Evolutionary conservation across 2,113 vertebrate genomes (phyloP).

Genomic region (Mystacornis crossleyi): DNA sequence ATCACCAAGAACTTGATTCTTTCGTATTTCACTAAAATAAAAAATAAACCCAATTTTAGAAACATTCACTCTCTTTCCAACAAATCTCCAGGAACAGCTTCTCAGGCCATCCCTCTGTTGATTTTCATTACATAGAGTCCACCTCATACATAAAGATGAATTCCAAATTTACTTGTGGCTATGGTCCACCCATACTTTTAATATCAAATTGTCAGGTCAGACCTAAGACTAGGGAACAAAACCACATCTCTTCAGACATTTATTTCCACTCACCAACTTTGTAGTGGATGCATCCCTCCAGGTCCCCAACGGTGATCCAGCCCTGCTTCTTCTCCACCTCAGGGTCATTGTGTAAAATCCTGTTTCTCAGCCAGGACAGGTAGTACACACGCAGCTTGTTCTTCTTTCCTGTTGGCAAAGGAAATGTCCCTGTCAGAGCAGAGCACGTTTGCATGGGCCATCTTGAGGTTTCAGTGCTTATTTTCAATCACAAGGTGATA

Average conservation of each 20-base stretch:
- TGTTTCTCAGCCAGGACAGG: conserved; percentile 97
- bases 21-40: conserved; percentile 93
- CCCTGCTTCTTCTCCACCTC: conserved; percentile 99
- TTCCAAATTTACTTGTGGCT: background rate
- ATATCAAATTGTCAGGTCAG: background rate
- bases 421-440: background rate
- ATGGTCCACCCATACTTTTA: background rate
- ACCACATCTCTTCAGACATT: background rate
- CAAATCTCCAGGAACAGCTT: background rate
- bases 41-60: conserved; percentile 31
- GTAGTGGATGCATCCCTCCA: conserved; percentile 98
- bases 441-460: fast-evolving
- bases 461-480: background rate
- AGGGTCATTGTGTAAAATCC: conserved; percentile 98
- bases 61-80: background rate
- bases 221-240: background rate
- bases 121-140: background rate
- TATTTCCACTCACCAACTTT: conserved; percentile 90
- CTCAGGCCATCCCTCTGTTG: background rate
- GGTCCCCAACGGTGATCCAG: conserved; percentile 95
- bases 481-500: background rate
- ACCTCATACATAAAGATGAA: background rate
- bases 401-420: conserved; percentile 85
- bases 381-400: conserved; percentile 98
- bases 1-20: conserved; percentile 99